phyloP scores from a whole-genome alignment of 2,888 invertebrate genomes.

The Zaprionus bogoriensis region DNA sequence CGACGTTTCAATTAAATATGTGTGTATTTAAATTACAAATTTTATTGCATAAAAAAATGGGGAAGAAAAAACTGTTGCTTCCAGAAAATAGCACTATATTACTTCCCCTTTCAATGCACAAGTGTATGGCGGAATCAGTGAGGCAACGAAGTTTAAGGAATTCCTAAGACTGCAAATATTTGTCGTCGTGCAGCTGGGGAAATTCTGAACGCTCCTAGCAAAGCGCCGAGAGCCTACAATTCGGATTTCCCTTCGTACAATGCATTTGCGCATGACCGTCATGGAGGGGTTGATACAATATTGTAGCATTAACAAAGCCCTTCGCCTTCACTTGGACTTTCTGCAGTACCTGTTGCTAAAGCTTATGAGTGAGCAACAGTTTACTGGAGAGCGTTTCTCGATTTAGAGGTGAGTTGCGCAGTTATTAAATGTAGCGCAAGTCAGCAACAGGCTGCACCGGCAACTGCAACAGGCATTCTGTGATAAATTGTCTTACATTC shows the following conservation, averaged over 20 bases:
- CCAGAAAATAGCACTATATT: slow-evolving; percentile 12
- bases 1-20: too few relatives aligned
- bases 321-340: slow-evolving; percentile 1
- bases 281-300: slow-evolving; percentile 3
- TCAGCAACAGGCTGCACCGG: slow-evolving; percentile 69
- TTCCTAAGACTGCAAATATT: slow-evolving; percentile 7
- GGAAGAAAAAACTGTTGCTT: slow-evolving; percentile 3
- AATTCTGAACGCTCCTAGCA: background rate
- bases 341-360: slow-evolving; percentile 78
- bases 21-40: too few relatives aligned
- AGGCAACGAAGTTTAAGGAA: slow-evolving; percentile 18
- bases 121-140: too few relatives aligned
- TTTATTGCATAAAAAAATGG: slow-evolving; percentile 30
- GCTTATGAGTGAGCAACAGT: slow-evolving; percentile 79
- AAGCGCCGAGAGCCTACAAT: slow-evolving; percentile 3
- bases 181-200: slow-evolving; percentile 34
- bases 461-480: slow-evolving; percentile 38
- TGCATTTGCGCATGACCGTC: slow-evolving; percentile 41
- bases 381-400: slow-evolving; percentile 46
- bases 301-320: background rate
- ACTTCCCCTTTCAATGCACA: slow-evolving; percentile 5
- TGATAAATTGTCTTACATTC: slow-evolving; percentile 27
- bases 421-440: slow-evolving; percentile 9
- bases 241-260: slow-evolving; percentile 11
- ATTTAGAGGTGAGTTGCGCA: slow-evolving; percentile 55